Base-by-base conservation (phyloP, 1,140 invertebrate genomes). In the Calliopsis andreniformis region DNA sequence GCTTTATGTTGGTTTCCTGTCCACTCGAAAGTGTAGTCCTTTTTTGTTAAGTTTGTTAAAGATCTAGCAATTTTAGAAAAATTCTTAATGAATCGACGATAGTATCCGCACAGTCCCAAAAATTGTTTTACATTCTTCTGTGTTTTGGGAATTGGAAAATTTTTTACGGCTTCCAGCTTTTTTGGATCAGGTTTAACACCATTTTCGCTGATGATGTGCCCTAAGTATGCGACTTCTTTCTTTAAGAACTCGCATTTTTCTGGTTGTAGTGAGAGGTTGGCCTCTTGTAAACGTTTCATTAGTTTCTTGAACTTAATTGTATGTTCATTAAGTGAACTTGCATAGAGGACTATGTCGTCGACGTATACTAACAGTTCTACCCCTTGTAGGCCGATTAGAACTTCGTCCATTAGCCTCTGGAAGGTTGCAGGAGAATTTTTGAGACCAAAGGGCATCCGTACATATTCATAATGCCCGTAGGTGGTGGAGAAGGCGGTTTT, bases 261-360 rank as follows among this genome's bases (percentile, higher is more conserved):
- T 0, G 62, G 43, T 28, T 64, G 43, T 0, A 49, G 16, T 30
- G 30, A 45, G 16, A 64, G 3, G 28, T 64, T 64, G 7, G 43
- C 43, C 6, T 28, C 18, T 32, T 23, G 0, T 47, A 64, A 8
- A 18, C 43, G 8, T 23, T 49, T 2, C 5, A 28, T 28, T 1
- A 64, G 12, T 30, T 6, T 49, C 8, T 0, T n/a, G 25, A 49
- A 64, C 30, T 64, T 64, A 32, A 8, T 18, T 10, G 18, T 0
- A 43, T 30, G 14, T 25, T 64, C 62, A 49, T 3, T 0, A 6
- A 64, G 18, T 7, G 62, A 49, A 2, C 4, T 49, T 1, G 39
- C 25, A 18, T 64, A 64, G 10, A 64, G 16, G 1, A 64, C 62
- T 1, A 64, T 59, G 32, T 70, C 28, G 42, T 70, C 42, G 1